phyloP scores from a whole-genome alignment of 2,113 vertebrate genomes.

The Cavia porcellus region DNA sequence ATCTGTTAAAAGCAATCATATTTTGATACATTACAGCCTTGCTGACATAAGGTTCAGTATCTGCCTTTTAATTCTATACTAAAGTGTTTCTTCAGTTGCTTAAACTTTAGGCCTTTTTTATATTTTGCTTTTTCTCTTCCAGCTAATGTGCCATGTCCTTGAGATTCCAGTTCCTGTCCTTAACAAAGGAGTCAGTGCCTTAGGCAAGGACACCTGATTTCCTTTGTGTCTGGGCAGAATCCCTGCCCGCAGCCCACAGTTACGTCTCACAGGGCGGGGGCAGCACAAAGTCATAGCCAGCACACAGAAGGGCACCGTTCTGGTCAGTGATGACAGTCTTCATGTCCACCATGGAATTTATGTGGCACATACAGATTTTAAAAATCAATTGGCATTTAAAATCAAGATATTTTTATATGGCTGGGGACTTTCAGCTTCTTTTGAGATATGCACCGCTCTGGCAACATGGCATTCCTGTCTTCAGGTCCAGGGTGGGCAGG shows the following conservation, averaged over 20 bases:
- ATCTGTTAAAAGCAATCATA: background rate
- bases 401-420: background rate
- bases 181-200: accelerated
- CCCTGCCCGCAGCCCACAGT: accelerated
- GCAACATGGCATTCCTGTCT: too few relatives aligned
- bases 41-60: accelerated
- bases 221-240: accelerated
- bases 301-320: accelerated
- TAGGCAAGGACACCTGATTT: accelerated
- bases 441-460: background rate
- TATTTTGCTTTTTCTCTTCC: background rate
- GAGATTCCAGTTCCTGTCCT: background rate
- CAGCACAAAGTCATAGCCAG: background rate
- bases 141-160: accelerated
- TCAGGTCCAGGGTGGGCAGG: background rate
- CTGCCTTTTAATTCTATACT: accelerated
- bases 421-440: background rate
- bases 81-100: accelerated
- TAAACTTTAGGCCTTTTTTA: accelerated
- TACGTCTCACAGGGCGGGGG: accelerated
- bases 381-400: background rate
- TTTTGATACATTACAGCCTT: background rate
- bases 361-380: background rate
- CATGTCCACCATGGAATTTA: background rate
- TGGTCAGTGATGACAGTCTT: accelerated